These are phyloP conservation scores for Astreopora myriophthalma DNA, from an alignment of 64 coral and sea anemone species.

Conservation along the genomic window DNA sequence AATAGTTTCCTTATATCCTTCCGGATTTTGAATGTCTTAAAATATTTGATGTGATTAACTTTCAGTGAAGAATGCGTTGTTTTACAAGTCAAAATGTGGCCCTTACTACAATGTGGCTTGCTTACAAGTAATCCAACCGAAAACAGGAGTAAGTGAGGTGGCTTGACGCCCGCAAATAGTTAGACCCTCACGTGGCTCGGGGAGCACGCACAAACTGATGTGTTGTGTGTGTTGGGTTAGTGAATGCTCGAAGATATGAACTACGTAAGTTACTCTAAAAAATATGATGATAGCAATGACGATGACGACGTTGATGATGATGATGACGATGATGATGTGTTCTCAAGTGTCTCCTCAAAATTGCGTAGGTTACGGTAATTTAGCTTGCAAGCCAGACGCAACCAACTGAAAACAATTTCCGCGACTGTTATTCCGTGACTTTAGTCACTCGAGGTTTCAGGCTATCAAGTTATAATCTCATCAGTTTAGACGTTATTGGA, in stretches of 20 bases:
- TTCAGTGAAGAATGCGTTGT: background rate
- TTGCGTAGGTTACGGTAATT: background rate
- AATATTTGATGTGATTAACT: constrained; percentile 18
- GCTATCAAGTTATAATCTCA: background rate
- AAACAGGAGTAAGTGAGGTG: too few relatives aligned
- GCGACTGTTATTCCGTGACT: too few relatives aligned
- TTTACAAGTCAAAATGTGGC: background rate
- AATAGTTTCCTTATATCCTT: background rate
- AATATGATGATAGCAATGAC: too few relatives aligned
- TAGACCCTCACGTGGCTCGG: too few relatives aligned
- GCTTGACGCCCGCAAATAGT: too few relatives aligned
- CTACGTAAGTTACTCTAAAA: too few relatives aligned
- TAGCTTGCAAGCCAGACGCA: background rate
- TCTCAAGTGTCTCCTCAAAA: too few relatives aligned
- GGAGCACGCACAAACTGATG: too few relatives aligned
- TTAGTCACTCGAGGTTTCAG: background rate
- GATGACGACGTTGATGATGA: too few relatives aligned
- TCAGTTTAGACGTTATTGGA: background rate
- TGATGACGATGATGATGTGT: too few relatives aligned
- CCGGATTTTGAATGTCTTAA: constrained; percentile 33
- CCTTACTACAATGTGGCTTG: background rate
- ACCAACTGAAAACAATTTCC: background rate
- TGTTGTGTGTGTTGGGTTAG: too few relatives aligned
- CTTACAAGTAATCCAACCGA: background rate
- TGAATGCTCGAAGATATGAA: too few relatives aligned